These are phyloP conservation scores for Pseudachorutes palmiensis DNA, from an alignment of 1,140 invertebrate species.

Conservation along the genomic window DNA sequence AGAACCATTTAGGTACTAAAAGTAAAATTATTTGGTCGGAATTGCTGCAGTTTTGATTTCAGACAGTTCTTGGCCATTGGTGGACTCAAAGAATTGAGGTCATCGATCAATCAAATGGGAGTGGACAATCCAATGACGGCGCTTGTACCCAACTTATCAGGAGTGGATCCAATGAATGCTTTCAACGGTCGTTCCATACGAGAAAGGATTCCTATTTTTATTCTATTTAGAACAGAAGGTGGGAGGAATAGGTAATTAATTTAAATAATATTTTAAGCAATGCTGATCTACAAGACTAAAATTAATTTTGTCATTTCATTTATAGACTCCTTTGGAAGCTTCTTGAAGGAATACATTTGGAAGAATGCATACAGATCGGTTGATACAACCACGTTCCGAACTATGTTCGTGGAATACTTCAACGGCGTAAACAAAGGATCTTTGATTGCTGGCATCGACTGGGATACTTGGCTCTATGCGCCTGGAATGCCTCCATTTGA, in stretches of 20 bases:
- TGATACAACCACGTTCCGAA: conserved; percentile 70
- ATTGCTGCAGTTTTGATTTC: too few species aligned
- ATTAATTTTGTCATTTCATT: neutral
- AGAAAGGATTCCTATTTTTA: conserved; percentile 82
- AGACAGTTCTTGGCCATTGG: neutral
- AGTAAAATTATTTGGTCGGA: neutral
- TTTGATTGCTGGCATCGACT: conserved; percentile 56
- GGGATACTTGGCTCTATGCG: conserved; percentile 72
- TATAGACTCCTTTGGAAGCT: conserved; percentile 68
- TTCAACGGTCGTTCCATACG: conserved; percentile 74
- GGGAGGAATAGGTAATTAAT: conserved; percentile 56
- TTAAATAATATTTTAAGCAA: neutral
- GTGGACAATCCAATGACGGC: conserved; percentile 59
- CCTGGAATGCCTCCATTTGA: conserved; percentile 79
- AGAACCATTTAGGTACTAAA: conserved; percentile 46
- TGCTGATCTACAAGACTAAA: neutral
- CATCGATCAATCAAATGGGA: conserved; percentile 7
- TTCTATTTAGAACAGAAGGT: conserved; percentile 75
- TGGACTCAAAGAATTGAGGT: neutral
- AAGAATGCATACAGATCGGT: conserved; percentile 76
- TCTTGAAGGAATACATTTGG: conserved; percentile 71
- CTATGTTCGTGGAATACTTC: conserved; percentile 70
- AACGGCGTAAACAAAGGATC: conserved; percentile 38
- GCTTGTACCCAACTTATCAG: conserved; percentile 67
- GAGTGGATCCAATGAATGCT: conserved; percentile 71